phyloP scores from a whole-genome alignment of 2,888 invertebrate genomes.

The Rhimphoctona megacephalus region DNA sequence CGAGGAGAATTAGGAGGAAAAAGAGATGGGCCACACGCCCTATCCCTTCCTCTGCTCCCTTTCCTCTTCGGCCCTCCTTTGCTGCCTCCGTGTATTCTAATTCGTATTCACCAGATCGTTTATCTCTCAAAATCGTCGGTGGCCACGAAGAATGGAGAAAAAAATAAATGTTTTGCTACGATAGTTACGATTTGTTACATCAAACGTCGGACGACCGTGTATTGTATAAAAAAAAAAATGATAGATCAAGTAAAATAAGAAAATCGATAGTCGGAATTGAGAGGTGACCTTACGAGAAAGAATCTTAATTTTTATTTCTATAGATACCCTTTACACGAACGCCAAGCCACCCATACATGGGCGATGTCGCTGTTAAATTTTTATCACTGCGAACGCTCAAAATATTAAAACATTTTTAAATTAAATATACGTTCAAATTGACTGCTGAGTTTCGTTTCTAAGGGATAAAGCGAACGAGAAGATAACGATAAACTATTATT shows the following conservation, averaged over 20 bases:
- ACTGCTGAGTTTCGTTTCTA: constrained; percentile 50
- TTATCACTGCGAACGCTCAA: too few relatives aligned
- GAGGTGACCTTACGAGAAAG: neutral
- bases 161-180: constrained; percentile 38
- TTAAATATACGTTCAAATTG: neutral
- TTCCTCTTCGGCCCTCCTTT: neutral
- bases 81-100: constrained; percentile 52
- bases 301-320: neutral
- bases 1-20: constrained; percentile 36
- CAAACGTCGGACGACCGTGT: neutral
- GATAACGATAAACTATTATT: neutral
- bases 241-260: neutral
- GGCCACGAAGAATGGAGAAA: constrained; percentile 26
- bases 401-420: too few relatives aligned
- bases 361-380: neutral
- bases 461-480: constrained; percentile 49
- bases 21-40: constrained; percentile 36
- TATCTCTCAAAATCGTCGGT: constrained; percentile 59
- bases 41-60: neutral
- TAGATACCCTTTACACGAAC: neutral
- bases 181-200: constrained; percentile 22
- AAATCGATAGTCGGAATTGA: neutral
- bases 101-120: constrained; percentile 59
- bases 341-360: neutral
- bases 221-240: neutral